These are phyloP conservation scores for Panurus biarmicus DNA, from an alignment of 2,113 vertebrate genomes.

Conservation along the genomic window DNA sequence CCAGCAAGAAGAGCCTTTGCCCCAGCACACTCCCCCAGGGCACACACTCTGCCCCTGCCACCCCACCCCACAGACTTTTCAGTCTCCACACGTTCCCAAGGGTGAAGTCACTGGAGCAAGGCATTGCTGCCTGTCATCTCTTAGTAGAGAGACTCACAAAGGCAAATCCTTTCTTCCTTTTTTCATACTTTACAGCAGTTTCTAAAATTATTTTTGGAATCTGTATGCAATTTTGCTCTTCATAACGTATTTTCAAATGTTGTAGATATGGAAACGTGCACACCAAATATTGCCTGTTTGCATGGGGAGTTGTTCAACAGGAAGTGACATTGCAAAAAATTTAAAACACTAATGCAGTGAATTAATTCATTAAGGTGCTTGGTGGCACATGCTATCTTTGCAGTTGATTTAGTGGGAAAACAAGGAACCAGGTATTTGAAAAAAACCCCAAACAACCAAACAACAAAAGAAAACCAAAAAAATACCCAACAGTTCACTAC, in stretches of 20 bases:
- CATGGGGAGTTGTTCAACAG: neutral
- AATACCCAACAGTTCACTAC: neutral
- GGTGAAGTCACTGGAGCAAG: neutral
- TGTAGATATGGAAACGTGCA: neutral
- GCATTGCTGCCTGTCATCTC: neutral
- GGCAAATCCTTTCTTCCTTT: neutral
- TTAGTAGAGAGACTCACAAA: neutral
- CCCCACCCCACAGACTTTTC: neutral
- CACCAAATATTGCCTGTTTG: neutral
- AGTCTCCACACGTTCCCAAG: conserved; percentile 15
- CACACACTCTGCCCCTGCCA: neutral
- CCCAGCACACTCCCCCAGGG: neutral
- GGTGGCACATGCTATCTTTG: neutral
- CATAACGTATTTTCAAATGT: neutral
- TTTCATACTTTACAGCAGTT: neutral
- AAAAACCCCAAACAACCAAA: neutral
- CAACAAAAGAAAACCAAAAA: neutral
- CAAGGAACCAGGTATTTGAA: neutral
- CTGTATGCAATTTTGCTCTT: neutral
- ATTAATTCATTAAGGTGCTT: neutral
- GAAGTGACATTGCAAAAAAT: neutral
- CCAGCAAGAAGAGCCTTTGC: neutral
- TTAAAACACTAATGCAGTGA: neutral
- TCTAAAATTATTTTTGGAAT: neutral
- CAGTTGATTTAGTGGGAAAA: neutral